Evolutionary conservation across 1,140 invertebrate species (phyloP).

Genomic region (Sycophaga agraensis): DNA sequence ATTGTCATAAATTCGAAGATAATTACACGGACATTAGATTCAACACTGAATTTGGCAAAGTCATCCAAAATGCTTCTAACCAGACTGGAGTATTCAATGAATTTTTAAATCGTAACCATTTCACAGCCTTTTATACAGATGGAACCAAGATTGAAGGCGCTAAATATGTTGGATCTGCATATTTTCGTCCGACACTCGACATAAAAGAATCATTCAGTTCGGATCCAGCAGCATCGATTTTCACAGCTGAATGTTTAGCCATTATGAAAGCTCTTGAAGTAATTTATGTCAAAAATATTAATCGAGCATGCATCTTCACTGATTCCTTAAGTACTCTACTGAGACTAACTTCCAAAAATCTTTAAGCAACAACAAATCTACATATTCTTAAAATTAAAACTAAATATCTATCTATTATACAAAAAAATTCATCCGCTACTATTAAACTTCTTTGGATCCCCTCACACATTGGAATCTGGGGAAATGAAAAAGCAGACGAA

Average conservation of each 20-base stretch:
- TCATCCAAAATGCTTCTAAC: not conserved
- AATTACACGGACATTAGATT: not conserved
- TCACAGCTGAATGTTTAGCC: conserved; percentile 1
- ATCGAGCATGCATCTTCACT: not conserved
- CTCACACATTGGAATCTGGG: not conserved
- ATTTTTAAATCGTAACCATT: not conserved
- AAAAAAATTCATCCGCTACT: not conserved
- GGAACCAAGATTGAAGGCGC: not conserved
- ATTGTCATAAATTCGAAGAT: not conserved
- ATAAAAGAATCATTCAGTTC: not conserved
- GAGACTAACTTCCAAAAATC: not conserved
- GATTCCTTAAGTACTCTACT: not conserved
- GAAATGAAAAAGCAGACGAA: not conserved
- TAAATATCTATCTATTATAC: not conserved
- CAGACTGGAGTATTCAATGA: not conserved
- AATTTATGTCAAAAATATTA: too few species aligned
- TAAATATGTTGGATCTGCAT: not conserved
- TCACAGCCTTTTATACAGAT: not conserved
- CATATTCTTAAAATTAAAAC: not conserved
- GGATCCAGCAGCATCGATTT: not conserved
- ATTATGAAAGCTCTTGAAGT: not conserved
- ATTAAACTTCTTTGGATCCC: not conserved
- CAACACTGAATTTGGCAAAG: not conserved
- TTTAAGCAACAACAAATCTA: not conserved
- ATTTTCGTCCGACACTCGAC: not conserved